Conservation (phyloP, 2,888 invertebrate genomes). For the Cabera pusaria region DNA sequence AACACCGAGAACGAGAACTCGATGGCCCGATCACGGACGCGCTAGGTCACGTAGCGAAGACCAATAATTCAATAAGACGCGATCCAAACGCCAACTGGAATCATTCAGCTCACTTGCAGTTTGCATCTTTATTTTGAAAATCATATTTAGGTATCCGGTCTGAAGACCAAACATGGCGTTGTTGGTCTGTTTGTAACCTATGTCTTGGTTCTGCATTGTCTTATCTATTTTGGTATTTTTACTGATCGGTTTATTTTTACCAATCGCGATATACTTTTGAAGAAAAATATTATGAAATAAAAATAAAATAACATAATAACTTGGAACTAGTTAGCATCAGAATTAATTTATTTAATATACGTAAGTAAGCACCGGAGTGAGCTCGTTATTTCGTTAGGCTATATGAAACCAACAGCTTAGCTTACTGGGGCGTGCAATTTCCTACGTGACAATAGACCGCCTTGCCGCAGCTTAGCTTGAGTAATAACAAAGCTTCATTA, state of each 20-base stretch:
- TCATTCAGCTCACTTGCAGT: conserved; percentile 52
- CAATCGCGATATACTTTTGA: too few species aligned
- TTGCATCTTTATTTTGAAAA: conserved; percentile 32
- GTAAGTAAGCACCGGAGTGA: conserved; percentile 25
- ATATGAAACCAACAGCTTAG: conserved; percentile 39
- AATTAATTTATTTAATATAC: conserved; percentile 12
- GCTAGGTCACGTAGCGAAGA: conserved; percentile 59
- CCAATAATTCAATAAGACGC: conserved; percentile 74
- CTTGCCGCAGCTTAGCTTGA: conserved; percentile 47
- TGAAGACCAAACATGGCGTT: too few species aligned
- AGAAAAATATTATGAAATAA: too few species aligned
- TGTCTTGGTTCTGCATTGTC: too few species aligned
- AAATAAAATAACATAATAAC: too few species aligned
- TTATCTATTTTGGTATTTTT: too few species aligned
- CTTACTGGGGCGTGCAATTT: conserved; percentile 49
- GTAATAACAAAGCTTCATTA: conserved; percentile 68
- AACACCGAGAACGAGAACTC: conserved; percentile 61
- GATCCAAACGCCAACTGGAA: conserved; percentile 58
- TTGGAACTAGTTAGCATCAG: too few species aligned
- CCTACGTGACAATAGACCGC: conserved; percentile 54
- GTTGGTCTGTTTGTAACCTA: too few species aligned
- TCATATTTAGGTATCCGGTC: too few species aligned
- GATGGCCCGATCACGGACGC: conserved; percentile 54
- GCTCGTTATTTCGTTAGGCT: conserved; percentile 28
- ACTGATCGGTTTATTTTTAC: too few species aligned